These are phyloP conservation scores for Virgularia gustaviana DNA, from an alignment of 92 coral and sea anemone species.

Conservation along the genomic window DNA sequence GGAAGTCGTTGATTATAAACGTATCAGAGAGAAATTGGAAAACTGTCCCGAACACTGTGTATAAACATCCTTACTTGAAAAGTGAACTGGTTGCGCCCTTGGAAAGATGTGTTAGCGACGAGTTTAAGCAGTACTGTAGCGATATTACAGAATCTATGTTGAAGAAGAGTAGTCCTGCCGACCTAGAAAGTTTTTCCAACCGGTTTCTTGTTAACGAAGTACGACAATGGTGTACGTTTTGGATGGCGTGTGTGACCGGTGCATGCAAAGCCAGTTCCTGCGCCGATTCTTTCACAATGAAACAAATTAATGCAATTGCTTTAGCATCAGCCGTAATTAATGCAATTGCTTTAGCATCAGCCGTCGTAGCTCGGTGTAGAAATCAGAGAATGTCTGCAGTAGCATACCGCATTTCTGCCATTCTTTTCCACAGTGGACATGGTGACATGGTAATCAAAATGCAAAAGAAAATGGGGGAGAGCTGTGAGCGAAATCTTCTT, in stretches of 20 bases:
- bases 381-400: slow-evolving; percentile 40
- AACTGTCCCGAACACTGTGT: slow-evolving; percentile 25
- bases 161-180: slow-evolving; percentile 17
- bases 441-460: slow-evolving; percentile 7
- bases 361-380: slow-evolving; percentile 23
- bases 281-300: neutral
- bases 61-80: slow-evolving; percentile 14
- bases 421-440: slow-evolving; percentile 31
- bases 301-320: slow-evolving; percentile 10
- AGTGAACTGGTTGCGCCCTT: slow-evolving; percentile 13
- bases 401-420: slow-evolving; percentile 26
- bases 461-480: slow-evolving; percentile 33
- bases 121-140: slow-evolving; percentile 26
- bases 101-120: slow-evolving; percentile 12
- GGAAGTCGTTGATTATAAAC: slow-evolving; percentile 16
- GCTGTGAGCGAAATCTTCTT: slow-evolving; percentile 11
- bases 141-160: slow-evolving; percentile 15
- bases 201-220: slow-evolving; percentile 17
- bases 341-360: too few species aligned
- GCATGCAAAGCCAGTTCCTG: slow-evolving; percentile 9
- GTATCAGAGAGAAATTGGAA: slow-evolving; percentile 19
- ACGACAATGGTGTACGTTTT: slow-evolving; percentile 24
- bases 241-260: slow-evolving; percentile 28
- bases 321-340: slow-evolving; percentile 21
- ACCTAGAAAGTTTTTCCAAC: slow-evolving; percentile 11